Percentiles rank a stretch among this genome's conserved stretches.
Conservation (phyloP, 2,113 vertebrate species). For the Coturnix japonica region DNA sequence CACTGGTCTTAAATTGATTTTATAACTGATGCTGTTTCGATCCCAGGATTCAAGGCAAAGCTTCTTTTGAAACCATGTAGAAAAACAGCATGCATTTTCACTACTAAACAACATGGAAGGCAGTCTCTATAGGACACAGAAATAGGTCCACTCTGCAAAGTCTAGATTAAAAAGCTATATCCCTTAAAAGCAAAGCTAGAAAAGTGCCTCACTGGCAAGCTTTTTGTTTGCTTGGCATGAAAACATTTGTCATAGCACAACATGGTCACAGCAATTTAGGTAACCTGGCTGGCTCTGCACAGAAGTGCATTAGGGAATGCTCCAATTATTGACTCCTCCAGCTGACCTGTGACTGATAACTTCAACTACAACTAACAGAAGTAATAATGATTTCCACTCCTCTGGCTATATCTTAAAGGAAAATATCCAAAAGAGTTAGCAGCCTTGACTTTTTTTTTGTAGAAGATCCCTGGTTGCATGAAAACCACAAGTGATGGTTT, state of each 20-base stretch:
- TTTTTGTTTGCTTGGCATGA: background rate
- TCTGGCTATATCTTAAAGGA: background rate
- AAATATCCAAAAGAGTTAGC: background rate
- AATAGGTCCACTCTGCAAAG: background rate
- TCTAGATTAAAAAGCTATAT: background rate
- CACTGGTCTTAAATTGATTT: background rate
- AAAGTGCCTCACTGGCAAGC: background rate
- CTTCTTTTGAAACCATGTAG: background rate
- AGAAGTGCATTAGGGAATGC: background rate
- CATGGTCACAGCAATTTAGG: background rate
- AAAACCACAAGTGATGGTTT: background rate
- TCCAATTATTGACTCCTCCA: background rate
- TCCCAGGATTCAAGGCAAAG: background rate
- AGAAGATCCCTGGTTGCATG: background rate
- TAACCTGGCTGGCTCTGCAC: background rate
- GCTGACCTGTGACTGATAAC: background rate
- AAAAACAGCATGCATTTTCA: background rate
- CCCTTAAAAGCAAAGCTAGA: background rate
- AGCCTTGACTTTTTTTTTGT: background rate
- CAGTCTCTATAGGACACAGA: background rate
- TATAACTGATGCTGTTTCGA: background rate
- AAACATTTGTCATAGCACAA: background rate
- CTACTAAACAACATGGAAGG: background rate
- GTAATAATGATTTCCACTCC: background rate
- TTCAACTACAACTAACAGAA: background rate